These are phyloP conservation scores for Pseudolycoriella hygida DNA, from an alignment of 2,888 invertebrate species.

Conservation along the genomic window DNA sequence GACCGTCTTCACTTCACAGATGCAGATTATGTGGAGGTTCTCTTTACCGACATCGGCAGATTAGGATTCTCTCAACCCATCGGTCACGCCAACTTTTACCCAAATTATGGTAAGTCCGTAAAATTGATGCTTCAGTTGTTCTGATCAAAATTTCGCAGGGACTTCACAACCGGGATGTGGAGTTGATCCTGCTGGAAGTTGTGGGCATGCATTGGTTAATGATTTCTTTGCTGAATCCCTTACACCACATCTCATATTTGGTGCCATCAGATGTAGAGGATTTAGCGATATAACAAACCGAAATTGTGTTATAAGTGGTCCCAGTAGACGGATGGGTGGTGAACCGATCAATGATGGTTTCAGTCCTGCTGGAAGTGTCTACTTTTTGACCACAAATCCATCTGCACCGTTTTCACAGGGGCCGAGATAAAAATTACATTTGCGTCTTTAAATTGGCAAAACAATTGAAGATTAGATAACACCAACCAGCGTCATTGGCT, in stretches of 20 bases:
- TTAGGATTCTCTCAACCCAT: slow-evolving; percentile 21
- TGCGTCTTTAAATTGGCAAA: too few species aligned
- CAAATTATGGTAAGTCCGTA: slow-evolving; percentile 17
- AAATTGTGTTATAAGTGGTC: background rate
- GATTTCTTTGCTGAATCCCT: background rate
- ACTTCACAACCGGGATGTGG: background rate
- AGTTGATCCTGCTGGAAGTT: background rate
- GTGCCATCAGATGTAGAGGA: background rate
- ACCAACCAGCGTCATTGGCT: too few species aligned
- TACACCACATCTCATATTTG: background rate
- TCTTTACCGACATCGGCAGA: slow-evolving; percentile 24
- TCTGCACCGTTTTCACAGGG: background rate
- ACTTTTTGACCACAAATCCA: background rate
- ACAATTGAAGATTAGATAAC: too few species aligned
- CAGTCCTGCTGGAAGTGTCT: background rate
- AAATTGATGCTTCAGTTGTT: too few species aligned
- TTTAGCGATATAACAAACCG: background rate
- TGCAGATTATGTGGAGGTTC: slow-evolving; percentile 24
- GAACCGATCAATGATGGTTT: background rate
- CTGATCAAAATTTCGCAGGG: too few species aligned
- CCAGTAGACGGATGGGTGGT: background rate
- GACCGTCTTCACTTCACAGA: slow-evolving; percentile 22
- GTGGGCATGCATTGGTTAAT: background rate
- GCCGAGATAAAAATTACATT: background rate
- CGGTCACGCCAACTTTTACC: slow-evolving; percentile 27